Percentiles rank a stretch among this genome's conserved stretches.
Conservation (phyloP, 1,140 invertebrate species). For the Bombyx mori region ASM3026992v2 NC_085135.1:1790001-1790500, state of each 20-base stretch:
- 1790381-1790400: constrained; percentile 62
- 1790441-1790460: constrained; percentile 31
- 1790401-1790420: constrained; percentile 51
- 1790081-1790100: constrained; percentile 20
- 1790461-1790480: constrained; percentile 26
- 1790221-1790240: too few species aligned
- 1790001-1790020: constrained; percentile 26
- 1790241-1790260: too few species aligned
- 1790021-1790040: constrained; percentile 31
- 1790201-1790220: too few species aligned
- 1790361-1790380: constrained; percentile 66
- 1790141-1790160: too few species aligned
- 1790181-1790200: too few species aligned
- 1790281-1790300: constrained; percentile 1
- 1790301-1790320: constrained; percentile 54
- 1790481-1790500: constrained; percentile 42
- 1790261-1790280: too few species aligned
- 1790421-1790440: constrained; percentile 44
- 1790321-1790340: constrained; percentile 67
- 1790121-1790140: neutral
- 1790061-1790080: constrained; percentile 24
- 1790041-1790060: constrained; percentile 29
- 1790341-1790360: constrained; percentile 66
- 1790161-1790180: too few species aligned
- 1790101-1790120: constrained; percentile 9